Evolutionary conservation across 2,113 vertebrate species (phyloP).

Genomic region (Pao palembangensis): DNA sequence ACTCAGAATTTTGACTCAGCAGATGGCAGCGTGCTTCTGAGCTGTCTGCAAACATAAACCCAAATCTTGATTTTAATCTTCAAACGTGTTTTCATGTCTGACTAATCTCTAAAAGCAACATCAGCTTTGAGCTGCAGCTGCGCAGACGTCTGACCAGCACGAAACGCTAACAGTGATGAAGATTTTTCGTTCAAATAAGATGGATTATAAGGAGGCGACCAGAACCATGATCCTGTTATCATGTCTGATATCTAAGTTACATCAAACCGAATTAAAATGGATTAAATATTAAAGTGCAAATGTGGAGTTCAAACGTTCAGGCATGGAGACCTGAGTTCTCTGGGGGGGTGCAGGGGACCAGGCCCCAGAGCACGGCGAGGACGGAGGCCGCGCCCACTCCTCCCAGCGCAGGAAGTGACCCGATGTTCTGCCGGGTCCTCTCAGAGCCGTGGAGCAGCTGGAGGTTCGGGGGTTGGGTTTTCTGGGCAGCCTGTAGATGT

Average conservation of each 20-base stretch:
- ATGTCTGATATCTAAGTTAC: too few species aligned
- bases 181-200: too few species aligned
- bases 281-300: too few species aligned
- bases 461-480: not conserved
- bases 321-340: too few species aligned
- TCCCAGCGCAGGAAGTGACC: conserved; percentile 44
- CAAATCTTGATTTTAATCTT: conserved; percentile 6
- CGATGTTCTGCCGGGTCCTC: conserved; percentile 17
- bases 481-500: conserved; percentile 50
- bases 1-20: conserved; percentile 19
- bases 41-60: not conserved
- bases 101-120: not conserved
- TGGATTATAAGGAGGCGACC: too few species aligned
- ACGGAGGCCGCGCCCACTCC: conserved; percentile 40
- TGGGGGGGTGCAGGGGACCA: too few species aligned
- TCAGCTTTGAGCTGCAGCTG: not conserved
- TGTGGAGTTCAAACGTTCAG: too few species aligned
- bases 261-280: too few species aligned
- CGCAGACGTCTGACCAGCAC: not conserved
- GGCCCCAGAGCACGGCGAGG: conserved; percentile 24
- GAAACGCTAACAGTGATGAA: too few species aligned
- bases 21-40: conserved; percentile 54
- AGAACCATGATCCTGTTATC: too few species aligned
- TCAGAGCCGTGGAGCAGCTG: not conserved
- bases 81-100: not conserved